Percentiles rank a stretch among this genome's conserved stretches.
Evolutionary conservation across 2,797 vertebrate genomes (phyloP).

Genomic region (Eurystomus glaucurus): DNA sequence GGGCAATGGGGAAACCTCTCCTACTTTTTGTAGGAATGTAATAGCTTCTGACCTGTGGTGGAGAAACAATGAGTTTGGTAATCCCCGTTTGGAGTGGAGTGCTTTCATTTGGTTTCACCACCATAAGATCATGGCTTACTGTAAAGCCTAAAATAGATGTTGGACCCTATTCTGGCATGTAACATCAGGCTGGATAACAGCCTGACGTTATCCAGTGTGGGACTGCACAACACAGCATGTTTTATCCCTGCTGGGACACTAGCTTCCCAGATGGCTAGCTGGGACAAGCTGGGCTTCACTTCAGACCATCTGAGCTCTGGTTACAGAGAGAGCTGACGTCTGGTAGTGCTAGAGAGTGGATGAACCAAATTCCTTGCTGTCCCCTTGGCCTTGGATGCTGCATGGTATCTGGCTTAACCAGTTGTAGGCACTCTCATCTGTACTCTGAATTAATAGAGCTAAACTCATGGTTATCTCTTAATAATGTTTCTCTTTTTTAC

Average conservation of each 20-base stretch:
- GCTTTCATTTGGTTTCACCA: not conserved
- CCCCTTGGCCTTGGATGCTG: not conserved
- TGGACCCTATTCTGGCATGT: not conserved
- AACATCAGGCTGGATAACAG: not conserved
- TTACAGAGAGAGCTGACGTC: not conserved
- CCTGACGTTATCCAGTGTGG: not conserved
- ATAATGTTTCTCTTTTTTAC: not conserved
- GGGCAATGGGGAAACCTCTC: fast-evolving
- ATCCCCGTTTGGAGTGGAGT: not conserved
- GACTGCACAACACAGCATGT: not conserved
- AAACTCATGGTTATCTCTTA: not conserved
- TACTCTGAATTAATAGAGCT: not conserved
- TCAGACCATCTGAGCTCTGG: not conserved
- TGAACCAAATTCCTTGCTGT: not conserved
- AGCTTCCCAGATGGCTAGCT: slow-evolving; percentile 24
- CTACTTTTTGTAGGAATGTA: not conserved
- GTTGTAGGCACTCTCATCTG: fast-evolving
- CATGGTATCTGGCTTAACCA: not conserved
- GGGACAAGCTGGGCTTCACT: not conserved
- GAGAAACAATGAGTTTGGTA: not conserved
- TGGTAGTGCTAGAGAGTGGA: not conserved
- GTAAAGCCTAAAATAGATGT: not conserved
- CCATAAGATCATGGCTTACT: not conserved
- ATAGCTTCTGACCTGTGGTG: not conserved
- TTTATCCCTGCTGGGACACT: slow-evolving; percentile 8